Conservation (phyloP, 92 coral and sea anemone species). For the Epizoanthus scotinus region DNA sequence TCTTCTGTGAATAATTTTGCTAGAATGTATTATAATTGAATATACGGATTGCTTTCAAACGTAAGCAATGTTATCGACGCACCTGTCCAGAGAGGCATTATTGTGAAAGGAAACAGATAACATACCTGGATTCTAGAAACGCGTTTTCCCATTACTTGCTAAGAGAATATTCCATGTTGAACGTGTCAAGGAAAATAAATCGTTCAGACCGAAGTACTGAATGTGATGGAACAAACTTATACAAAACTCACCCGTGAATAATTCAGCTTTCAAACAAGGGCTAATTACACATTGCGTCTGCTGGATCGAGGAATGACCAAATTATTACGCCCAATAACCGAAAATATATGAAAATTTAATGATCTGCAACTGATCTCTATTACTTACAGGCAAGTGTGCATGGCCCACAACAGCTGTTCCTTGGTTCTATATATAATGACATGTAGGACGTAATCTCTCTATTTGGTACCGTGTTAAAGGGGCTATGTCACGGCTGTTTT, state of each 20-base stretch:
- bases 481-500: too few relatives aligned
- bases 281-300: conserved; percentile 18
- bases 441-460: too few relatives aligned
- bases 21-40: too few relatives aligned
- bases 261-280: conserved; percentile 12
- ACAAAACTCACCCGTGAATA: conserved; percentile 16
- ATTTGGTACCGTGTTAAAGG: too few relatives aligned
- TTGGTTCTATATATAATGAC: too few relatives aligned
- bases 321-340: not conserved
- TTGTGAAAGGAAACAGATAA: not conserved
- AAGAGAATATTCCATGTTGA: not conserved
- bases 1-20: not conserved
- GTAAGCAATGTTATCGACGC: not conserved
- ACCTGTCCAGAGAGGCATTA: not conserved
- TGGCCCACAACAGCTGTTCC: not conserved
- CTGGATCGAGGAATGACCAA: not conserved
- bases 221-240: not conserved
- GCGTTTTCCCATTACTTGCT: not conserved
- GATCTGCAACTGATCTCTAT: not conserved
- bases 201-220: not conserved
- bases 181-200: not conserved
- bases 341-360: conserved; percentile 24
- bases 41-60: not conserved
- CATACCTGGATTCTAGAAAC: conserved; percentile 8
- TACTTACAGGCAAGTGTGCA: not conserved